Conservation (phyloP, 1,140 invertebrate species). For the Hormaphis cornu region DNA sequence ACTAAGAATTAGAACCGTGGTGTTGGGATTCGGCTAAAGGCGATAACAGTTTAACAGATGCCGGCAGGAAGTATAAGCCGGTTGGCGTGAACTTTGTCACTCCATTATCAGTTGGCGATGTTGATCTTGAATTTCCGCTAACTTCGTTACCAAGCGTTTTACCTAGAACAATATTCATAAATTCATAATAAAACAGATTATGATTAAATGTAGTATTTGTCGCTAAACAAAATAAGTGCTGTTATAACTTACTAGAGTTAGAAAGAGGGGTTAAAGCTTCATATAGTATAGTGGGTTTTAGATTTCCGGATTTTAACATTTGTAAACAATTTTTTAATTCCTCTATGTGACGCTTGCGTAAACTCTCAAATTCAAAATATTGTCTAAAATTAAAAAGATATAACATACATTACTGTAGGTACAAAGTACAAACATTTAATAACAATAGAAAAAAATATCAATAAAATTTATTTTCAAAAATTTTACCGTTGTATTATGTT, state of each 20-base stretch:
- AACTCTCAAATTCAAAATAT: slow-evolving; percentile 14
- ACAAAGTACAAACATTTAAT: no score
- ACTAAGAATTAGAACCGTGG: neutral
- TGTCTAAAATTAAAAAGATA: neutral
- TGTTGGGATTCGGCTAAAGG: slow-evolving; percentile 3
- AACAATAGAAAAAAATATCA: neutral
- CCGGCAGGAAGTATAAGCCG: slow-evolving; percentile 20
- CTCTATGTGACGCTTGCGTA: slow-evolving; percentile 19
- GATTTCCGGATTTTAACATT: neutral
- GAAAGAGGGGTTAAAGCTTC: slow-evolving; percentile 19
- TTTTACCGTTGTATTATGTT: slow-evolving; percentile 5
- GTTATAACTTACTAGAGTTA: slow-evolving; percentile 9
- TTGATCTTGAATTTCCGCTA: slow-evolving; percentile 13
- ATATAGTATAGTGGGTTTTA: slow-evolving; percentile 19
- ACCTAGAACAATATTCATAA: neutral
- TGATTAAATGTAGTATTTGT: no score
- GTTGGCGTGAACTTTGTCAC: slow-evolving; percentile 16
- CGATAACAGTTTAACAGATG: slow-evolving; percentile 14
- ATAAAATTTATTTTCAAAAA: neutral
- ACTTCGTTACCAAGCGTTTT: slow-evolving; percentile 5
- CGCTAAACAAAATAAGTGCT: no score
- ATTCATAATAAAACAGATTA: neutral
- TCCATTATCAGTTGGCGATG: slow-evolving; percentile 13
- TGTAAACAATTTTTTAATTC: slow-evolving; percentile 22
- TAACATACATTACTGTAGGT: no score